Evolutionary conservation across 2,888 invertebrate genomes (phyloP), one percentile per base, ranked within the genome.

Genomic region (Plebejus melissa): DNA sequence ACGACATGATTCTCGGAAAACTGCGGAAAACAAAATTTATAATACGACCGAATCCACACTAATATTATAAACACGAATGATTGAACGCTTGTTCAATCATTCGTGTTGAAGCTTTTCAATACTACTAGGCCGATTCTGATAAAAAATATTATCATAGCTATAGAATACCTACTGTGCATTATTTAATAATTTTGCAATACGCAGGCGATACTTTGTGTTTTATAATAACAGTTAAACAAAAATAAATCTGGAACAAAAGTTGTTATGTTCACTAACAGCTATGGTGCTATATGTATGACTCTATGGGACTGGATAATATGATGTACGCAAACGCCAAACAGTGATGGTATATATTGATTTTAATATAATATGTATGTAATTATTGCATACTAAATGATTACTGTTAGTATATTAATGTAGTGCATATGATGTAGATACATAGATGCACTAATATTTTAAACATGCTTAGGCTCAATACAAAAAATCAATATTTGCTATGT

Each of bases 371-470:
- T 22, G 22, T 22, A 28, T 32, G 28, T 9, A 4, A 65, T 65
- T 32, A 65, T 22, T 65, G 32, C 65, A 5, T 13, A 32, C 65
- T 65, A 65, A 54, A 65, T 65, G 13, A 65, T 13, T 65, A 9
- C 16, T 65, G 65, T 65, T 32, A 32, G 65, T 65, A 65, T 36
- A 65, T 32, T 36, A 36, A 36, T 65, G 65, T 65, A 32, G 65
- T 65, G 65, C 36, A 32, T 16, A 36, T 9, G 32, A 32, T 65
- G 13, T 65, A 36, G 11, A 36, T 65, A 65, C 28, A 32, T 22
- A 36, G 13, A 32, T 16, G 32, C 32, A 36, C 28, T 65, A 65
- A 32, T 32, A 65, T 36, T 36, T 6, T 13, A 28, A 32, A 36
- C 65, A 36, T 65, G 36, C 36, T 5, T 65, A 16, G 32, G 28